A percentile compares a stretch with the other conserved stretches of the same genome.
phyloP scores from a whole-genome alignment of 2,888 invertebrate species.

The Tryphoninae sp. region DNA sequence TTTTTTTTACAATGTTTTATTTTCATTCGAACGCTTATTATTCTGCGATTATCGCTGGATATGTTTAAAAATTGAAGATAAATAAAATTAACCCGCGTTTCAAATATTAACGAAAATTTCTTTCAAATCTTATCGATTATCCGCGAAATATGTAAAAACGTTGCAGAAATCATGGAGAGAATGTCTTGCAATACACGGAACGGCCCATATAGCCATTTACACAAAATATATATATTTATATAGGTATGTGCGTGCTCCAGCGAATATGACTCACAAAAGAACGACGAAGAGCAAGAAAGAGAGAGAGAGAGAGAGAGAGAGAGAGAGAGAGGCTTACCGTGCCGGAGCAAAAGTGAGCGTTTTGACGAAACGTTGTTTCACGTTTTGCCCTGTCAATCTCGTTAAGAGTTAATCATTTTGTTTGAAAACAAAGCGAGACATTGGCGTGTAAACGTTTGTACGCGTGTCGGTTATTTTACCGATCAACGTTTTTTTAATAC shows the following conservation, averaged over 20 bases:
- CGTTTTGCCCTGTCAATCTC: background rate
- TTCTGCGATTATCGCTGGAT: too few relatives aligned
- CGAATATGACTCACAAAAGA: conserved; percentile 52
- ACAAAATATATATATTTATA: background rate
- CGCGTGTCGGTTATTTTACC: background rate
- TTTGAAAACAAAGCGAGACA: background rate
- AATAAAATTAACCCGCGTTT: too few relatives aligned
- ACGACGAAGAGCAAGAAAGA: background rate
- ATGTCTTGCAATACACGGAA: background rate
- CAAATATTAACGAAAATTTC: too few relatives aligned
- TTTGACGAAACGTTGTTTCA: conserved; percentile 5
- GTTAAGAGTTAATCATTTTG: background rate
- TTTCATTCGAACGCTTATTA: too few relatives aligned
- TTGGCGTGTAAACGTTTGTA: background rate
- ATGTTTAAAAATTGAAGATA: too few relatives aligned
- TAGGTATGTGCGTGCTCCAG: background rate
- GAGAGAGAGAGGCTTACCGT: conserved; percentile 9
- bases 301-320: background rate
- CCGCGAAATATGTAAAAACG: too few relatives aligned
- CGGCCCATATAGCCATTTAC: background rate
- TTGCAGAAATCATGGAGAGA: too few relatives aligned
- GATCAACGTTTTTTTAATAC: too few relatives aligned
- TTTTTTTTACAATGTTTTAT: too few relatives aligned
- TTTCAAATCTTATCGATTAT: too few relatives aligned
- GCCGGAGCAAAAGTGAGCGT: conserved; percentile 1